Conservation (phyloP, 2,113 vertebrate species). For the Myodes glareolus region DNA sequence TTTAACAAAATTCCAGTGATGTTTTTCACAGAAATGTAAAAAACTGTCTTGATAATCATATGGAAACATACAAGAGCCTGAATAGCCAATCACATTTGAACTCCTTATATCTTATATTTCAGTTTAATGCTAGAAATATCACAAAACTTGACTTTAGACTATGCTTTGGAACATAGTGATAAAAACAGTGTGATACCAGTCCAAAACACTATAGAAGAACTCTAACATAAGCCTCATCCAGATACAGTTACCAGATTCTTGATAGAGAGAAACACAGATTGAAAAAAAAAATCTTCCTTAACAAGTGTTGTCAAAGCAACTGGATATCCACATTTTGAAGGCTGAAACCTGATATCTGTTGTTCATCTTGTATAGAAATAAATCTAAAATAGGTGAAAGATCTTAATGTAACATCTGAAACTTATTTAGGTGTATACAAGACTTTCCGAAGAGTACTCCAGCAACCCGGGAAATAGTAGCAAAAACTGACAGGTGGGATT, state of each 20-base stretch:
- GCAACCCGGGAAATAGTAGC: background rate
- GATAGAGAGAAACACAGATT: background rate
- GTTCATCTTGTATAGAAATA: background rate
- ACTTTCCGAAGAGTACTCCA: background rate
- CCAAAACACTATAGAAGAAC: background rate
- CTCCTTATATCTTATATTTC: background rate
- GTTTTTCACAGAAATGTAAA: background rate
- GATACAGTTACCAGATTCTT: background rate
- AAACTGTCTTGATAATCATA: background rate
- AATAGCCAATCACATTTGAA: background rate
- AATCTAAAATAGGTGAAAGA: background rate
- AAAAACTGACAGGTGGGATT: background rate
- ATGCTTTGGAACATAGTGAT: background rate
- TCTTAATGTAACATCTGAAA: background rate
- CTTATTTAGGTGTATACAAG: too few relatives aligned
- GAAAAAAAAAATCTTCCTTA: background rate
- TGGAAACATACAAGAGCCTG: background rate
- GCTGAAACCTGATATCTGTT: background rate
- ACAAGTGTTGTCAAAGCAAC: background rate
- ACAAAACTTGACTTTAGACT: background rate
- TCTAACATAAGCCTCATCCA: background rate
- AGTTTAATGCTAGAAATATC: background rate
- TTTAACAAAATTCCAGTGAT: background rate
- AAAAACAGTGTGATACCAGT: background rate
- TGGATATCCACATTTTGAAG: background rate